Evolutionary conservation across 2,113 vertebrate genomes (phyloP).

Genomic region (Corynorhinus townsendii): DNA sequence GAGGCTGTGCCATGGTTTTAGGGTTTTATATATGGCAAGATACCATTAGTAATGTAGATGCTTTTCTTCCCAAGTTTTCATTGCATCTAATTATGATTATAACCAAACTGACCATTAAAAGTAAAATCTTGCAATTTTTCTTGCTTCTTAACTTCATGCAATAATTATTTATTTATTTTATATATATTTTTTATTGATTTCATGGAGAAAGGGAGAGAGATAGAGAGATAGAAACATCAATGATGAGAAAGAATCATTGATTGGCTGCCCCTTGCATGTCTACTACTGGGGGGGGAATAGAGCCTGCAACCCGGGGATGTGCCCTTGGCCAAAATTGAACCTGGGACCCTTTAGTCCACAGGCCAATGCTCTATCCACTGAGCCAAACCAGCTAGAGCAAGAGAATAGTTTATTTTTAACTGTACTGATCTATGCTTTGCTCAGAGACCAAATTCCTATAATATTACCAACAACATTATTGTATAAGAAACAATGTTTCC

Average conservation of each 20-base stretch:
- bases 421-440: background rate
- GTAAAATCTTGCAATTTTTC: background rate
- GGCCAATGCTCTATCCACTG: too few species aligned
- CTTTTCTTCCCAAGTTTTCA: background rate
- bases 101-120: background rate
- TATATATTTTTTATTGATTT: too few species aligned
- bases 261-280: too few species aligned
- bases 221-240: too few species aligned
- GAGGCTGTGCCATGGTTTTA: background rate
- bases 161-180: background rate
- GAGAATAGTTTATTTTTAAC: constrained; percentile 1
- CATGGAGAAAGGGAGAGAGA: too few species aligned
- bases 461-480: background rate
- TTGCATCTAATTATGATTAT: background rate
- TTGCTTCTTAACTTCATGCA: constrained; percentile 1
- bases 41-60: background rate
- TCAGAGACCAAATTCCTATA: background rate
- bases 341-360: too few species aligned
- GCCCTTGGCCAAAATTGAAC: too few species aligned
- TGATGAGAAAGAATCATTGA: too few species aligned
- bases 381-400: too few species aligned
- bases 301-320: too few species aligned
- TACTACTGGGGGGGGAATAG: too few species aligned
- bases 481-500: background rate
- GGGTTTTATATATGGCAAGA: background rate